Evolutionary conservation across 30 jellyfish, hydroid and myxozoan genomes (phyloP), one percentile per base, ranked within the genome.

Genomic region (Turritopsis rubra): DNA sequence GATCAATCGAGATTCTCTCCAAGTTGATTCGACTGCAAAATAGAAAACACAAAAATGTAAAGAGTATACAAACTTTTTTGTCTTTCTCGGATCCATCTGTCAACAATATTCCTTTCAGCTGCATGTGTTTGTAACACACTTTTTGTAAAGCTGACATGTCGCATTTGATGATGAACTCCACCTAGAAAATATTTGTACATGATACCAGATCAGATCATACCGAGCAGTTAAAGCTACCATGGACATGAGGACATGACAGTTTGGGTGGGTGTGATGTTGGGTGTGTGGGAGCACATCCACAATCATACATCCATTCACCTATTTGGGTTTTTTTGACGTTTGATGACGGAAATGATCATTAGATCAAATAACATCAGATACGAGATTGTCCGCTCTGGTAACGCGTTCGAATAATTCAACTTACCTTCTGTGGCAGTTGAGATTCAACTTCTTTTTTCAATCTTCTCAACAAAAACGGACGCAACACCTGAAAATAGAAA

Each of bases 371-470:
- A n/a, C n/a, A n/a, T n/a, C n/a, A n/a, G n/a, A n/a, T n/a, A 54
- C n/a, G 72, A 54, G n/a, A n/a, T n/a, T n/a, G n/a, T n/a, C n/a
- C n/a, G n/a, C n/a, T n/a, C n/a, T n/a, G n/a, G n/a, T n/a, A n/a
- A n/a, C n/a, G n/a, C n/a, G n/a, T n/a, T n/a, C n/a, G n/a, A n/a
- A n/a, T n/a, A n/a, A n/a, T n/a, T n/a, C n/a, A 21, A 28, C 53
- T 65, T 80, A 94, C 99, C 98, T 95, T 95, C 30, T 95, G 98
- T 41, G 99, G 99, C 28, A 95, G 92, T 75, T 95, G 99, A 8
- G 99, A 89, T 52, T 95, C 99, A n/a, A 95, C 99, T 85, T 95
- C 99, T 72, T 95, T 95, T 91, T 95, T 95, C 92, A 95, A 81
- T 81, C 99, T 83, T 86, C 99, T 86, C 88, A 95, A 79, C 91